Percentiles rank a stretch among this genome's conserved stretches.
phyloP scores from a whole-genome alignment of 2,888 invertebrate genomes.

The Polymixis flavicincta region DNA sequence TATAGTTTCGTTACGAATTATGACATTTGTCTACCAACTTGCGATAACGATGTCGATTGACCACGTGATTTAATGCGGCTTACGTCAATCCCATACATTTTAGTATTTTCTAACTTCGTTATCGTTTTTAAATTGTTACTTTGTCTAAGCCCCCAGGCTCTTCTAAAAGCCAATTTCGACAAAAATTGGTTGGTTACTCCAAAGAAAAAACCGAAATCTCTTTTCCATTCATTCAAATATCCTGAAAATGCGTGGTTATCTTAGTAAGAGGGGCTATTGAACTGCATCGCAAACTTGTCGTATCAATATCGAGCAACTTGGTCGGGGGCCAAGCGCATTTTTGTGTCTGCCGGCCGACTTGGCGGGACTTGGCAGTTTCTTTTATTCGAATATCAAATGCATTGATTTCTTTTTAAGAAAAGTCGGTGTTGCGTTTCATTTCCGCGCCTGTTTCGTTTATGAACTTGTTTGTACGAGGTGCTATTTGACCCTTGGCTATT shows the following conservation, averaged over 20 bases:
- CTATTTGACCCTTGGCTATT: neutral
- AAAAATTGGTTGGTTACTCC: neutral
- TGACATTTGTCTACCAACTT: too few relatives aligned
- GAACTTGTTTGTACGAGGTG: neutral
- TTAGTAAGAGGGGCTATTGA: slow-evolving; percentile 42
- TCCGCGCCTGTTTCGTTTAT: neutral
- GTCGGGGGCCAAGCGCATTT: slow-evolving; percentile 61
- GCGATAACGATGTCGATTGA: too few relatives aligned
- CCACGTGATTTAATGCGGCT: too few relatives aligned
- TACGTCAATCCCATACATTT: too few relatives aligned
- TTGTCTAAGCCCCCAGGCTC: too few relatives aligned
- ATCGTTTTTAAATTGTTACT: too few relatives aligned
- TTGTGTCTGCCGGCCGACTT: slow-evolving; percentile 42
- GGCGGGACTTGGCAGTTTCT: slow-evolving; percentile 35
- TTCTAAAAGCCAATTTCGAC: neutral
- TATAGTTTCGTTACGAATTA: too few relatives aligned
- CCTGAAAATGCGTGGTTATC: slow-evolving; percentile 41
- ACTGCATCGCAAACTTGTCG: slow-evolving; percentile 59
- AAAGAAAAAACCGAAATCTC: neutral
- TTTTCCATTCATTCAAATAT: slow-evolving; percentile 17
- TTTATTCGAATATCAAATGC: slow-evolving; percentile 45
- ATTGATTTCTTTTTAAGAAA: slow-evolving; percentile 32
- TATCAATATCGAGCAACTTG: slow-evolving; percentile 62
- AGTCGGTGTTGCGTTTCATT: slow-evolving; percentile 33
- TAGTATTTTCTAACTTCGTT: too few relatives aligned